Evolutionary conservation across 2,113 vertebrate genomes (phyloP), one percentile per base, ranked within the genome.

Genomic region (Chloebia gouldiae): DNA sequence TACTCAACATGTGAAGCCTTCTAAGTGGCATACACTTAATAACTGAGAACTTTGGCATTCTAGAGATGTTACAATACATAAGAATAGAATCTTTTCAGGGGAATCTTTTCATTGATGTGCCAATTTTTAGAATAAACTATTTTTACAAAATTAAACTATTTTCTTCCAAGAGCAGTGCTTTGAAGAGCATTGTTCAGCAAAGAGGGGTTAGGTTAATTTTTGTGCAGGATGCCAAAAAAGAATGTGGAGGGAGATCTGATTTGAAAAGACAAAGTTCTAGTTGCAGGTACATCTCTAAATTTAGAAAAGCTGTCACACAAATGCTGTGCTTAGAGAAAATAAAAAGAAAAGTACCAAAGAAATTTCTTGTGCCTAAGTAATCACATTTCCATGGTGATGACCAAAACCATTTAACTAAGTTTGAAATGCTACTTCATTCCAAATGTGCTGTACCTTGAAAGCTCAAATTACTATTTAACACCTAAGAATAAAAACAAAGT

Each of bases 211-310:
- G 45, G 28, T 94, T 90, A 59, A 82, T 72, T 57, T 90, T 89
- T 60, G 57, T 93, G 40, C 61, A 54, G 65, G 45, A 57, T 86
- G 59, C 71, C 59, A 86, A 20, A 47, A 47, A 51, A 86, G 56
- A 90, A 70, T 81, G 27, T 63, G 49, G 56, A 87, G 17, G 31
- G 28, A 89, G 65, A 81, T 92, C 51, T 81, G 57, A 86, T 93
- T 86, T 91, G 65, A 89, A 91, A 79, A 87, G 84, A 88, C n/a
- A 35, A 68, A 71, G 61, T 91, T 91, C 60, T 90, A 78, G 65
- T 91, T 92, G 33, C 57, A 84, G 28, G 37, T 81, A 65, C 57
- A 30, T 59, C 31, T 10, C 35, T 91, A 88, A 94, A 87, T 91
- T 91, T 86, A 90, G 53, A 68, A 89, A 64, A 78, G 47, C 40